These are phyloP conservation scores for Seriola dumerili DNA, from an alignment of 2,113 vertebrate species.

Conservation along the genomic window DNA sequence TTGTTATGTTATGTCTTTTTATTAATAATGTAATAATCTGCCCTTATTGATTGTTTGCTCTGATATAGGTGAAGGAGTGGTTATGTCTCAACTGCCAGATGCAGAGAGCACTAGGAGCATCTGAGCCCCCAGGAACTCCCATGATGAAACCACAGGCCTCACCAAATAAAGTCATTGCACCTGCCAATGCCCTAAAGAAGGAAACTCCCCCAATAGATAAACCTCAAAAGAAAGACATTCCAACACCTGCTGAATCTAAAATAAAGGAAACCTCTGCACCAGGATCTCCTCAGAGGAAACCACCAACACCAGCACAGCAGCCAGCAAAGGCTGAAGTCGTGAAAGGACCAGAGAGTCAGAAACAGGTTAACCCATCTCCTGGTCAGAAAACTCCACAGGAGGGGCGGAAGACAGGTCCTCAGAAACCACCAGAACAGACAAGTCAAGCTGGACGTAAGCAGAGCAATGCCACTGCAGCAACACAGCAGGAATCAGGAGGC, in stretches of 20 bases:
- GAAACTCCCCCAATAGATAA: slow-evolving; percentile 53
- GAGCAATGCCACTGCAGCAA: slow-evolving; percentile 78
- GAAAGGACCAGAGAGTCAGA: slow-evolving; percentile 52
- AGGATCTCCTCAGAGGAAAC: slow-evolving; percentile 64
- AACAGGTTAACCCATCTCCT: slow-evolving; percentile 34
- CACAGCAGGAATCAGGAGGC: slow-evolving; percentile 78
- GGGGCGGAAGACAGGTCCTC: slow-evolving; percentile 37
- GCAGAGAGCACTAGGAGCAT: slow-evolving; percentile 89
- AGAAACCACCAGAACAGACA: slow-evolving; percentile 74
- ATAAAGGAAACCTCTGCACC: slow-evolving; percentile 48
- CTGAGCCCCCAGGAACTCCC: slow-evolving; percentile 82
- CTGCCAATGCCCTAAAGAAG: slow-evolving; percentile 47
- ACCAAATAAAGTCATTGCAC: slow-evolving; percentile 72
- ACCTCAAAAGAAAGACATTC: slow-evolving; percentile 69
- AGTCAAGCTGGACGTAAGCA: slow-evolving; percentile 69
- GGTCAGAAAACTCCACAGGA: slow-evolving; percentile 52
- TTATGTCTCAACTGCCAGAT: slow-evolving; percentile 97
- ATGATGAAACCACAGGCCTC: slow-evolving; percentile 79
- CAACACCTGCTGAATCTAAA: slow-evolving; percentile 51
- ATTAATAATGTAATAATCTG: background rate
- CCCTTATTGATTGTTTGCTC: slow-evolving; percentile 21
- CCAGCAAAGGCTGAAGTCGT: slow-evolving; percentile 76
- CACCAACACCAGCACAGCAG: slow-evolving; percentile 48
- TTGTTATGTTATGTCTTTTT: background rate
- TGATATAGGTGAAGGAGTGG: slow-evolving; percentile 91